Evolutionary conservation across 2,797 vertebrate genomes (phyloP).

Genomic region (Petrocephalus sullivani): DNA sequence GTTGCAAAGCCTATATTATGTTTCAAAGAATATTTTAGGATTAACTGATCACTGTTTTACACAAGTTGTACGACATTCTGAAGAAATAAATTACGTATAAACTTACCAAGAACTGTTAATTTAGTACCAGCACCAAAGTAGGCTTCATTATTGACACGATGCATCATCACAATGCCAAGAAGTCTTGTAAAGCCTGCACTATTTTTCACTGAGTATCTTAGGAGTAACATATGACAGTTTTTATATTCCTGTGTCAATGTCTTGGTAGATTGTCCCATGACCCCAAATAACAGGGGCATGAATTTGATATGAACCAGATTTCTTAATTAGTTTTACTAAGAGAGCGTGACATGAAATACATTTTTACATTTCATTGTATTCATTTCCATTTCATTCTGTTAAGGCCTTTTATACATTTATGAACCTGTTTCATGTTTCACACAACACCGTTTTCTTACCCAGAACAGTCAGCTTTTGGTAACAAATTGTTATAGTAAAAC

Average conservation of each 20-base stretch:
- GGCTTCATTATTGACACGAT: slow-evolving; percentile 48
- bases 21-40: neutral
- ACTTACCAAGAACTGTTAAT: slow-evolving; percentile 55
- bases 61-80: neutral
- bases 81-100: neutral
- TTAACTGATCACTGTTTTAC: neutral
- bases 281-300: neutral
- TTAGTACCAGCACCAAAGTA: slow-evolving; percentile 57
- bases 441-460: slow-evolving; percentile 39
- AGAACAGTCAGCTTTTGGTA: slow-evolving; percentile 55
- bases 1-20: neutral
- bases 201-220: neutral
- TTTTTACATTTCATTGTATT: neutral
- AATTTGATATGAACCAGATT: neutral
- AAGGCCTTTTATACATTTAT: neutral
- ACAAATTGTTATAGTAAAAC: slow-evolving; percentile 50
- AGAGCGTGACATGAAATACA: neutral
- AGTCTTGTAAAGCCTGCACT: neutral
- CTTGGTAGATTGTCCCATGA: neutral
- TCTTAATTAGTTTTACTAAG: neutral
- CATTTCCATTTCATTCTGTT: neutral
- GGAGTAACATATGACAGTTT: neutral
- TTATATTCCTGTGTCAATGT: neutral
- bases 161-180: slow-evolving; percentile 40
- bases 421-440: neutral